These are phyloP conservation scores for Drosophila picticornis DNA, from an alignment of 2,888 invertebrate genomes.

Conservation along the genomic window DNA sequence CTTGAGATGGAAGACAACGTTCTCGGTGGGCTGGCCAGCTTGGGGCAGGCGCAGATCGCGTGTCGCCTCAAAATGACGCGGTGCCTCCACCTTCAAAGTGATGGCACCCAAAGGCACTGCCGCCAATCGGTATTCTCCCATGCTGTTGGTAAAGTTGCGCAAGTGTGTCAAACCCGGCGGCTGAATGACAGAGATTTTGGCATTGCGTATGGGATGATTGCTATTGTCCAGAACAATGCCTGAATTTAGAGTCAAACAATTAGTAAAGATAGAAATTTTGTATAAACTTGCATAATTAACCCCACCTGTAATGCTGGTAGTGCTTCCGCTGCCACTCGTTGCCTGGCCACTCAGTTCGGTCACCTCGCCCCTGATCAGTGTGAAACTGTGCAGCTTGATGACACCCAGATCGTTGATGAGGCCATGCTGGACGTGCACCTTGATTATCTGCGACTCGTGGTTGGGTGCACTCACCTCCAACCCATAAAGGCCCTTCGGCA, in stretches of 20 bases:
- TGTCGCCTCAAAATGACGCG: conserved; percentile 87
- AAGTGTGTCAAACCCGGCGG: conserved; percentile 82
- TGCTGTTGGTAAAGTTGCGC: conserved; percentile 78
- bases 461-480: conserved; percentile 88
- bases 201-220: conserved; percentile 87
- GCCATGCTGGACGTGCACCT: conserved; percentile 78
- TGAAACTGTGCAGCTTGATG: conserved; percentile 62
- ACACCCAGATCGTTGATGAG: conserved; percentile 71
- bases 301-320: conserved; percentile 55
- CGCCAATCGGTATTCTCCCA: conserved; percentile 79
- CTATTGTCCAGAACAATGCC: conserved; percentile 88
- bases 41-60: conserved; percentile 82
- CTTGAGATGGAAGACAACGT: conserved; percentile 89
- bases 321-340: conserved; percentile 2
- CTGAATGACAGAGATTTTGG: conserved; percentile 86
- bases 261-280: not conserved
- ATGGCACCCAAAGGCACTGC: conserved; percentile 84
- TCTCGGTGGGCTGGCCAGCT: conserved; percentile 86
- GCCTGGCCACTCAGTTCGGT: conserved; percentile 65
- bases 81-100: conserved; percentile 87
- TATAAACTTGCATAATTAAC: not conserved
- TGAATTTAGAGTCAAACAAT: not conserved
- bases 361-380: conserved; percentile 65
- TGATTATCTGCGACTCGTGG: conserved; percentile 86
- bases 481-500: conserved; percentile 89